These are phyloP conservation scores for Mico argentatus DNA, from an alignment of 2,797 vertebrate species.

Conservation along the genomic window DNA sequence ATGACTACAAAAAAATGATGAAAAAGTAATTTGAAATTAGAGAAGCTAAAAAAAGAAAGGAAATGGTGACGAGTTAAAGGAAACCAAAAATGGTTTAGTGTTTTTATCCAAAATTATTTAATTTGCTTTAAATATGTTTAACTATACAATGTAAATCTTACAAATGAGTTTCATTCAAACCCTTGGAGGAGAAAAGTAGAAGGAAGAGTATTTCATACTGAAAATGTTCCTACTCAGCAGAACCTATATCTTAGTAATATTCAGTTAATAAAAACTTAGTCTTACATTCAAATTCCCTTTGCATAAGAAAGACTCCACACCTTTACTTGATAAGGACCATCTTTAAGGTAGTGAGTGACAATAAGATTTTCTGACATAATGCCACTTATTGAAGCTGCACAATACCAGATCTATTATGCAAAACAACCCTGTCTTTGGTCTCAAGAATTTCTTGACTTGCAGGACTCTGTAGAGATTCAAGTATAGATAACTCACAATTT, in stretches of 20 bases:
- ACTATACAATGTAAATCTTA: background rate
- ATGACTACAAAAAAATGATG: background rate
- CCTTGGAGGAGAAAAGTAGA: background rate
- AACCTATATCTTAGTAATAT: background rate
- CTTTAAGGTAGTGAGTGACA: background rate
- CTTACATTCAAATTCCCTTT: background rate
- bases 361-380: conserved; percentile 43
- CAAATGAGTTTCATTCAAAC: background rate
- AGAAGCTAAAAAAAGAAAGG: background rate
- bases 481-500: background rate
- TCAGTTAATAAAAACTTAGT: background rate
- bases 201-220: background rate
- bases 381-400: conserved; percentile 44
- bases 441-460: background rate
- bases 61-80: background rate
- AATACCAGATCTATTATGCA: conserved; percentile 31
- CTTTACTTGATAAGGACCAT: conserved; percentile 36
- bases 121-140: background rate
- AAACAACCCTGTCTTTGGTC: background rate
- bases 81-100: background rate
- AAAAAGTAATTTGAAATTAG: background rate
- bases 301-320: conserved; percentile 35
- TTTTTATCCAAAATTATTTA: background rate
- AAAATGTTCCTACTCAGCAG: background rate
- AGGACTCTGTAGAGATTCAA: background rate